Evolutionary conservation across 1,140 invertebrate species (phyloP).

Genomic region (Mactra quadrangularis): DNA sequence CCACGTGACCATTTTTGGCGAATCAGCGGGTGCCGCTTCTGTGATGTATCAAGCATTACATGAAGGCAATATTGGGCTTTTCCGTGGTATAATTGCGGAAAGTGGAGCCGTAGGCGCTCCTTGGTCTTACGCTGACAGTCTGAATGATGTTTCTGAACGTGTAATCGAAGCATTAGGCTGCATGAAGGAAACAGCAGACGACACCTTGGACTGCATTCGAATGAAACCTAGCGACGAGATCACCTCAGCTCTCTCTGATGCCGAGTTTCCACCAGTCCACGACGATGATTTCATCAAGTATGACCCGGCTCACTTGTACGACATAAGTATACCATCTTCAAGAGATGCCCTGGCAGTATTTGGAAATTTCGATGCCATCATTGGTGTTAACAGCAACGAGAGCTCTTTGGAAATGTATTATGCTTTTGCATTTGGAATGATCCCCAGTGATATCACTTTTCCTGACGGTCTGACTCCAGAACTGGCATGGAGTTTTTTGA

Average conservation of each 20-base stretch:
- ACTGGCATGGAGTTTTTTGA: not conserved
- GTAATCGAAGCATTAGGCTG: not conserved
- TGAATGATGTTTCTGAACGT: not conserved
- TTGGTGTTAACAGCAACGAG: conserved; percentile 27
- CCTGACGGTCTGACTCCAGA: not conserved
- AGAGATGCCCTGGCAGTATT: not conserved
- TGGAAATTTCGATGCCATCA: conserved; percentile 5
- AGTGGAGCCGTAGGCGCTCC: conserved; percentile 31
- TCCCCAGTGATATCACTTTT: not conserved
- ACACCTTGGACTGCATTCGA: conserved; percentile 5
- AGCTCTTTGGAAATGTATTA: not conserved
- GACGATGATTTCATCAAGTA: conserved; percentile 38
- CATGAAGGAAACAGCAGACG: not conserved
- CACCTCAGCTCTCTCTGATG: not conserved
- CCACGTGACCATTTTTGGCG: conserved; percentile 90
- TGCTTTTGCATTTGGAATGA: not conserved
- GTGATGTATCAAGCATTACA: conserved; percentile 54
- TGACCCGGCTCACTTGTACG: not conserved
- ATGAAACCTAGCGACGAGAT: not conserved
- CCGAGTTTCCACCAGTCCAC: not conserved
- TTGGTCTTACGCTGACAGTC: conserved; percentile 8
- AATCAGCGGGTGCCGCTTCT: conserved; percentile 90
- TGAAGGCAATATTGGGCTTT: conserved; percentile 54
- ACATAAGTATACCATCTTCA: not conserved
- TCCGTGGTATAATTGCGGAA: conserved; percentile 54